Evolutionary conservation across 2,888 invertebrate species (phyloP), one percentile per base, ranked within the genome.

Genomic region (Panopea generosa): DNA sequence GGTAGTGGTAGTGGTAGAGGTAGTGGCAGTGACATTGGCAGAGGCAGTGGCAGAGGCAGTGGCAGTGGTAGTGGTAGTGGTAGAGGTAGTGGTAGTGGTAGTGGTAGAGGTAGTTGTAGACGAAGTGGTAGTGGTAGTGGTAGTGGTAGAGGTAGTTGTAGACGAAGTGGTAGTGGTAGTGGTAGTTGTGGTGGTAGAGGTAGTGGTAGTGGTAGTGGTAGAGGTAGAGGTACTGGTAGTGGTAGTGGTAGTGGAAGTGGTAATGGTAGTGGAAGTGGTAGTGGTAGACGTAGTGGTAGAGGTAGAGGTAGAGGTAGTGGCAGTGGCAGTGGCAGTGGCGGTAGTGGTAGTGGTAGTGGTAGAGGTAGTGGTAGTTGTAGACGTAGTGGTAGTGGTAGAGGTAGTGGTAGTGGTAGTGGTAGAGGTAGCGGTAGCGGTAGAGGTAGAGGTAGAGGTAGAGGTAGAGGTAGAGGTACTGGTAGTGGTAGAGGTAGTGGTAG

Each of bases 401-500:
- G 47, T 4, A 16, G 47, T 47, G 16, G 4, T 47, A 16, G 47
- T 14, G 16, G 47, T 47, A 16, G 47, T 47, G 16, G 47, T 47
- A 20, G 47, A 9, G 33, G 33, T 33, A 33, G 33, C 11, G 33
- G 33, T 11, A 33, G 33, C 11, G 33, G 33, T 33, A 33, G 33
- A 7, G 33, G 33, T 33, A 33, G 33, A 7, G 33, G 33, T 11
- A 33, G 33, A 7, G 33, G 11, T 11, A 33, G 33, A 7, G 33
- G 33, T 11, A 33, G 4, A 7, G 33, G 33, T 33, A 33, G 33
- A 11, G 33, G 33, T 33, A 47, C 6, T 47, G 47, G 16, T 14
- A 47, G 47, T 47, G 47, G 47, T 47, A 47, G 47, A 9, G 47
- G 47, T 47, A 47, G 47, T 47, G 47, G 47, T 47, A 47, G 47